Base-by-base conservation (phyloP, 1,140 invertebrate genomes). In the Caligus rogercresseyi region DNA sequence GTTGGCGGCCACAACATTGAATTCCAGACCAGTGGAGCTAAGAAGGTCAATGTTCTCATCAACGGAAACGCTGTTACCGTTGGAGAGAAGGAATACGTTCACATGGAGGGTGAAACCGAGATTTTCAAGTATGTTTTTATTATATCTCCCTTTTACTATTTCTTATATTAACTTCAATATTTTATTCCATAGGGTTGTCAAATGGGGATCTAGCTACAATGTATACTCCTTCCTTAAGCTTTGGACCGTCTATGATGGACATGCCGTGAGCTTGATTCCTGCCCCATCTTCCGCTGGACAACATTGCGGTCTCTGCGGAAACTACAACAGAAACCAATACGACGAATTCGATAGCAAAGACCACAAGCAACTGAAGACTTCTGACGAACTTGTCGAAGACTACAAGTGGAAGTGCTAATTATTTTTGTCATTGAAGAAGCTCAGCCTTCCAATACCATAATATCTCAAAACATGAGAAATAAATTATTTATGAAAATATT, bases 281-380 rank as follows among this genome's bases (percentile, higher is more conserved):
- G 58, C 65, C 19, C 63, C 65, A 25, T 56, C 59, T 3, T 25
- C 59, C 51, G 65, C 52, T 16, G 54, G 66, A 21, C 56, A 59
- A 21, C 65, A 66, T 59, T 67, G 67, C 54, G 67, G 67, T 53
- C 23, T 67, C 2, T 67, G 67, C 54, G 67, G 67, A 51, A 66
- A 67, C 52, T 67, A 54, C 63, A 66, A 67, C 26, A 61, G 67
- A 15, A 67, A 67, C 54, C 25, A 54, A 14, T 52, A 56, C 18
- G 56, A 64, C 43, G 65, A 67, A 24, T 57, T 66, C 18, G 54
- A 61, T 14, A 43, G 53, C 26, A 60, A 60, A 21, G 57, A 60
- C 21, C 16, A 13, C 16, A 16, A 25, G 13, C 23, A 18, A 18
- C n/a, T 60, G 16, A 26, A 55, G 16, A 31, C 60, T 15, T 20